A percentile compares a stretch with the other conserved stretches of the same genome.
Evolutionary conservation across 2,113 vertebrate genomes (phyloP).

Genomic region (Atractosteus spatula): DNA sequence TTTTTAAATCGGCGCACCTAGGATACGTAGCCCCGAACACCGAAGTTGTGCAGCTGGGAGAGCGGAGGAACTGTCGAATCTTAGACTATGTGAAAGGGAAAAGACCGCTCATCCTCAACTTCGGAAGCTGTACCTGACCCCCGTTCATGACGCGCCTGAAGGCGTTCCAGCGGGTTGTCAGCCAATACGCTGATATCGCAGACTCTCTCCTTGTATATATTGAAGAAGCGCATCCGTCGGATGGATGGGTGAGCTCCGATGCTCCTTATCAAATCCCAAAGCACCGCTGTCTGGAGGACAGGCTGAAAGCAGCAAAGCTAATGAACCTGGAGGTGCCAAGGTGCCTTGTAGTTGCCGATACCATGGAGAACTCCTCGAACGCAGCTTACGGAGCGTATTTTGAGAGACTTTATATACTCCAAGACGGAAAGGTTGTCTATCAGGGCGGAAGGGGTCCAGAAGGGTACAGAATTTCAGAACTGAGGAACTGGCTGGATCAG

Average conservation of each 20-base stretch:
- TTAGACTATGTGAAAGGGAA: conserved; percentile 83
- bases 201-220: conserved; percentile 97
- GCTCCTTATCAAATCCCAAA: conserved; percentile 90
- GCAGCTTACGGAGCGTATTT: conserved; percentile 98
- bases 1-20: conserved; percentile 89
- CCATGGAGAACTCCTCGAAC: conserved; percentile 95
- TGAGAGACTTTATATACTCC: conserved; percentile 91
- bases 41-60: conserved; percentile 84
- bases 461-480: conserved; percentile 92
- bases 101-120: conserved; percentile 92
- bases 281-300: conserved; percentile 92
- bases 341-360: conserved; percentile 87
- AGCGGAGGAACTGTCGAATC: conserved; percentile 71
- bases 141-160: conserved; percentile 97
- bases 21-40: conserved; percentile 88
- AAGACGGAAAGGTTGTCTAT: conserved; percentile 84
- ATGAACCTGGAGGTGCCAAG: conserved; percentile 79
- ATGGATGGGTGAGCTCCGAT: conserved; percentile 97
- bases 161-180: conserved; percentile 87
- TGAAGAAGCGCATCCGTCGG: conserved; percentile 95
- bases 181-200: conserved; percentile 87
- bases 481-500: conserved; percentile 86
- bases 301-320: conserved; percentile 82
- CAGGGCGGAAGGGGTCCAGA: conserved; percentile 93
- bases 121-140: conserved; percentile 99